Evolutionary conservation across 1,140 invertebrate species (phyloP).

Genomic region (Drosophila persimilis): DNA sequence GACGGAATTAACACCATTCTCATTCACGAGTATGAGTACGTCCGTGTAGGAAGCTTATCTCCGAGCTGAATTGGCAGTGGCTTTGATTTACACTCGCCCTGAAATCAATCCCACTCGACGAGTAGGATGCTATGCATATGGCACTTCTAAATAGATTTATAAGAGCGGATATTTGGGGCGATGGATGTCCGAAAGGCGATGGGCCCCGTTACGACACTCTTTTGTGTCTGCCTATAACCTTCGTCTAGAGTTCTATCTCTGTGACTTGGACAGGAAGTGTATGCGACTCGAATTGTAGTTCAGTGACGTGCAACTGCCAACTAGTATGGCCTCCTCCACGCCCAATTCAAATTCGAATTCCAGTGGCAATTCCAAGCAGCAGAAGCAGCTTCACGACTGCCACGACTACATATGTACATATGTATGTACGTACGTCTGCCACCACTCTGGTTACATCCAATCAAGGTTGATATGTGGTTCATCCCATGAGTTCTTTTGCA

Average conservation of each 20-base stretch:
- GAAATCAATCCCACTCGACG: neutral
- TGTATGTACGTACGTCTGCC: slow-evolving; percentile 25
- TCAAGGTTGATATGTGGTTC: slow-evolving; percentile 43
- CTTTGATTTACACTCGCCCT: slow-evolving; percentile 1
- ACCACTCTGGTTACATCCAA: slow-evolving; percentile 44
- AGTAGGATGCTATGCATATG: neutral
- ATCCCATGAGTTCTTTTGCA: slow-evolving; percentile 2
- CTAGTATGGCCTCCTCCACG: neutral
- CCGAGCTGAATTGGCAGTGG: slow-evolving; percentile 15
- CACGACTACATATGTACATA: slow-evolving; percentile 1
- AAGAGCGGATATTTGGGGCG: slow-evolving; percentile 49
- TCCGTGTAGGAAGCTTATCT: slow-evolving; percentile 28
- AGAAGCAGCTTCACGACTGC: neutral
- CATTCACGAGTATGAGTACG: no score
- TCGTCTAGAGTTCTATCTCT: slow-evolving; percentile 6
- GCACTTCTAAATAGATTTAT: slow-evolving; percentile 24
- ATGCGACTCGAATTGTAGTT: slow-evolving; percentile 14
- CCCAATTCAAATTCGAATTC: slow-evolving; percentile 25
- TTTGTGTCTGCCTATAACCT: slow-evolving; percentile 8
- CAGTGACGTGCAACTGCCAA: neutral
- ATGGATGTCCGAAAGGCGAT: slow-evolving; percentile 5
- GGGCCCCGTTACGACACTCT: neutral
- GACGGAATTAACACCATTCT: slow-evolving; percentile 42
- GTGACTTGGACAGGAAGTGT: slow-evolving; percentile 33
- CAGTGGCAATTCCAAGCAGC: slow-evolving; percentile 4